Percentiles rank a stretch among this genome's conserved stretches.
Evolutionary conservation across 1,140 invertebrate genomes (phyloP).

Genomic region (Drosophila setifemur): DNA sequence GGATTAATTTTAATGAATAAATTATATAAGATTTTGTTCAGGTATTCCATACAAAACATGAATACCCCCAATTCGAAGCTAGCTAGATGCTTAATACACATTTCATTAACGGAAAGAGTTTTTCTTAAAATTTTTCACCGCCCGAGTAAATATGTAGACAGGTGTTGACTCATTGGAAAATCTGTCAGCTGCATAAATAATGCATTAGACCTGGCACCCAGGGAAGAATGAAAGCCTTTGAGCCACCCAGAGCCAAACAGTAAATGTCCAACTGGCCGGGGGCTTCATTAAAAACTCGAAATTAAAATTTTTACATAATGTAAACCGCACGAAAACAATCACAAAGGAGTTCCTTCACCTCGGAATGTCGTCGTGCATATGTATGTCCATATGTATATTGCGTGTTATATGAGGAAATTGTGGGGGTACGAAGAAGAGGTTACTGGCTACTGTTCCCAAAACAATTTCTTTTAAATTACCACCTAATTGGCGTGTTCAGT

Average conservation of each 20-base stretch:
- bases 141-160: slow-evolving; percentile 21
- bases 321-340: slow-evolving; percentile 17
- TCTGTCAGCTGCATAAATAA: slow-evolving; percentile 42
- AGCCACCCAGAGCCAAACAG: slow-evolving; percentile 1
- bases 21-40: too few species aligned
- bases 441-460: slow-evolving; percentile 3
- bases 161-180: slow-evolving; percentile 34
- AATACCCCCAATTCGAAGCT: too few species aligned
- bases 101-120: background rate
- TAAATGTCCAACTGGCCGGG: slow-evolving; percentile 3
- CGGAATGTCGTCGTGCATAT: background rate
- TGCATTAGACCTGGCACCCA: slow-evolving; percentile 8
- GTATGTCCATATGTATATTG: background rate
- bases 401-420: background rate
- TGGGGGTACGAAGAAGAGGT: background rate
- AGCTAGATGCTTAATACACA: too few species aligned
- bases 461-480: slow-evolving; percentile 60
- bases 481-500: slow-evolving; percentile 54
- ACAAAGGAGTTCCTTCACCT: slow-evolving; percentile 50
- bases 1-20: too few species aligned
- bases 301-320: slow-evolving; percentile 63
- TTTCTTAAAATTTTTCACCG: background rate
- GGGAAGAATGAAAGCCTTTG: background rate
- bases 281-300: slow-evolving; percentile 57
- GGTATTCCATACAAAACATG: too few species aligned